These are phyloP conservation scores for Mirounga angustirostris DNA, from an alignment of 2,113 vertebrate genomes.

Conservation along the genomic window DNA sequence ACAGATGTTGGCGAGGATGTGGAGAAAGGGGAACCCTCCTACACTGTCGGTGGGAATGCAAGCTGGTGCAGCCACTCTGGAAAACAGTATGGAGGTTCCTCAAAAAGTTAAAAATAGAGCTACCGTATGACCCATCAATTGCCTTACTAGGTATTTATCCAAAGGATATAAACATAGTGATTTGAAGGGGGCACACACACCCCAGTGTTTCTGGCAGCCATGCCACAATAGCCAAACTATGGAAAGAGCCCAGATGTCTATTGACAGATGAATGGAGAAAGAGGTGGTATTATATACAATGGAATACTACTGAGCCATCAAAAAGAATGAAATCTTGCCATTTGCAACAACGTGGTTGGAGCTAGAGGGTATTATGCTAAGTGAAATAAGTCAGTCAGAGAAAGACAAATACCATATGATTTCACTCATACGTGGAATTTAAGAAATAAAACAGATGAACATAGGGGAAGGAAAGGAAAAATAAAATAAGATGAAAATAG, in stretches of 20 bases:
- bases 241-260: background rate
- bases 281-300: background rate
- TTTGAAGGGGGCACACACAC: background rate
- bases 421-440: background rate
- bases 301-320: background rate
- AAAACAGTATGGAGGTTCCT: background rate
- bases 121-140: background rate
- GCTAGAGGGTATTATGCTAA: background rate
- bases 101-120: background rate
- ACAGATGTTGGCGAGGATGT: background rate
- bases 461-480: background rate
- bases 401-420: background rate
- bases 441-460: background rate
- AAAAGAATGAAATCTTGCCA: background rate
- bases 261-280: background rate
- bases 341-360: background rate
- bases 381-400: background rate
- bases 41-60: background rate
- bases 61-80: background rate
- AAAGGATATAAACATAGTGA: background rate
- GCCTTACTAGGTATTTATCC: background rate
- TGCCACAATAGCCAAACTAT: background rate
- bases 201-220: background rate
- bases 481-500: background rate
- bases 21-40: background rate